A percentile compares a stretch with the other conserved stretches of the same genome.
Evolutionary conservation across 1,140 invertebrate genomes (phyloP).

Genomic region (Patella vulgata): DNA sequence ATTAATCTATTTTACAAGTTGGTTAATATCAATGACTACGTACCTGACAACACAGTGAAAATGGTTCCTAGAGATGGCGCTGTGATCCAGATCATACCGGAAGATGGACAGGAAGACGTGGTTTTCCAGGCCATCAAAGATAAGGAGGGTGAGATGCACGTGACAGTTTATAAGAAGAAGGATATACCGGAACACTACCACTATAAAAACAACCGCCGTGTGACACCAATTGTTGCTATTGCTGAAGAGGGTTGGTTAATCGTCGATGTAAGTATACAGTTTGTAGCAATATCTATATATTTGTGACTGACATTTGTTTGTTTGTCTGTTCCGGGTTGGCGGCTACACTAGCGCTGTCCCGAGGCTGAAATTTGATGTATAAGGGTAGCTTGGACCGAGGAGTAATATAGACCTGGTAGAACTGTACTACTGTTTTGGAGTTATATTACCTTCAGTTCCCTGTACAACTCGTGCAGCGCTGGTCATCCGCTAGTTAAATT

Average conservation of each 20-base stretch:
- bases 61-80: conserved; percentile 17
- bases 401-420: too few relatives aligned
- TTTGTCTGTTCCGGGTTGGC: too few relatives aligned
- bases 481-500: too few relatives aligned
- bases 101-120: conserved; percentile 15
- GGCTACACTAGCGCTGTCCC: too few relatives aligned
- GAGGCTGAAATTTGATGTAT: too few relatives aligned
- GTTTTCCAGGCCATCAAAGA: conserved; percentile 13
- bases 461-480: too few relatives aligned
- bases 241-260: conserved; percentile 61
- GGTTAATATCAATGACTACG: conserved; percentile 22
- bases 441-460: too few relatives aligned
- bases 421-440: too few relatives aligned
- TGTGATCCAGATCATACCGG: conserved; percentile 33
- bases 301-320: too few relatives aligned
- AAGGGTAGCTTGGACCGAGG: too few relatives aligned
- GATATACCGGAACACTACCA: conserved; percentile 63
- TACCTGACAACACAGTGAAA: conserved; percentile 14
- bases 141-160: conserved; percentile 26
- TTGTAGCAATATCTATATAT: too few relatives aligned
- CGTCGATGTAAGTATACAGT: conserved; percentile 40
- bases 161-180: conserved; percentile 54
- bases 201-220: too few relatives aligned
- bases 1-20: conserved; percentile 54
- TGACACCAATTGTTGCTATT: conserved; percentile 53